These are phyloP conservation scores for Myanophis thanlyinensis DNA, from an alignment of 2,113 vertebrate species.

Conservation along the genomic window DNA sequence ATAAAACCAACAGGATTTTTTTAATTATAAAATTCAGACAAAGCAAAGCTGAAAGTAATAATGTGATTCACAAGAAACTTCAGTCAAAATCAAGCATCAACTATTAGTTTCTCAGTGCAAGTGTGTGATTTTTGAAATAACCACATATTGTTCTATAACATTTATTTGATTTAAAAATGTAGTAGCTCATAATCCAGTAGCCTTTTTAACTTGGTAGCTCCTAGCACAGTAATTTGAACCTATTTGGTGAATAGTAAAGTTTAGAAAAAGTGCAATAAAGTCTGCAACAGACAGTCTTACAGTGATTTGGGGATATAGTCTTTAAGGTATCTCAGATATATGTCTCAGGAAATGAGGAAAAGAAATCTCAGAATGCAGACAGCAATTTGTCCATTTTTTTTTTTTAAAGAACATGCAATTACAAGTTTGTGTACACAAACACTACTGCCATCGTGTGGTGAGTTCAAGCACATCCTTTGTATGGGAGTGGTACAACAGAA, in stretches of 20 bases:
- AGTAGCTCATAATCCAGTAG: not conserved
- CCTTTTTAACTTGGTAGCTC: not conserved
- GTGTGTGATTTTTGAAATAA: not conserved
- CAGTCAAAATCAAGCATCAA: not conserved
- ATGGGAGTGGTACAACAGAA: rapidly evolving
- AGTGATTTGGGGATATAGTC: not conserved
- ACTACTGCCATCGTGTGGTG: slow-evolving; percentile 68
- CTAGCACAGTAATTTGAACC: not conserved
- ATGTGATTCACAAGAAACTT: not conserved
- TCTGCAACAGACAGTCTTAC: not conserved
- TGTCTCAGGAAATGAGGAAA: not conserved
- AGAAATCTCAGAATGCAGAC: not conserved
- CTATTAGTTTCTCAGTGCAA: not conserved
- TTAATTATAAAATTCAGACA: not conserved
- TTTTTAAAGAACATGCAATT: not conserved
- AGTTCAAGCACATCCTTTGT: rapidly evolving
- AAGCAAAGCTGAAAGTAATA: not conserved
- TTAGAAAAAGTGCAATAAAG: not conserved
- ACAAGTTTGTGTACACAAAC: not conserved
- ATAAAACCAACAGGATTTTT: not conserved
- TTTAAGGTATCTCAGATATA: slow-evolving; percentile 37
- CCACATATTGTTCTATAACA: not conserved
- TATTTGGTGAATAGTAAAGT: not conserved
- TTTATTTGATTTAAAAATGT: not conserved
- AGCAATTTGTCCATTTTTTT: not conserved